These are phyloP conservation scores for Drosophila cracens DNA, from an alignment of 2,888 invertebrate genomes.

Conservation along the genomic window DNA sequence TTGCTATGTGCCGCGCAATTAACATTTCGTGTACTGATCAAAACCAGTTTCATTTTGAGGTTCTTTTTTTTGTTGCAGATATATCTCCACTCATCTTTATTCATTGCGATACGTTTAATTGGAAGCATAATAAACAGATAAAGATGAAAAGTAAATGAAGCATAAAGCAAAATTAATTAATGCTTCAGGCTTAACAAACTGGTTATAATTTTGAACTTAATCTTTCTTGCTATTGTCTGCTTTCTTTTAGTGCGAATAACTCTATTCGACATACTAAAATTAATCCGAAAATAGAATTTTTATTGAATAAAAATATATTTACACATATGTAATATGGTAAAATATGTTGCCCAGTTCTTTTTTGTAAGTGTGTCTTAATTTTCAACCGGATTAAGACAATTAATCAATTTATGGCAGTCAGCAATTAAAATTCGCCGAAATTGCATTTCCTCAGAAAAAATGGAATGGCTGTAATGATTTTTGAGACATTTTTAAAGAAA, in stretches of 20 bases:
- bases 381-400: constrained; percentile 12
- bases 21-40: neutral
- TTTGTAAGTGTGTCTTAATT: neutral
- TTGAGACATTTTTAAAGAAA: neutral
- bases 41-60: constrained; percentile 17
- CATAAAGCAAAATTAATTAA: neutral
- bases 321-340: neutral
- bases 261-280: neutral
- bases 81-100: constrained; percentile 19
- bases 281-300: neutral
- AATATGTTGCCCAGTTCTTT: neutral
- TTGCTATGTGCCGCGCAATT: constrained; percentile 2
- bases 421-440: constrained; percentile 16
- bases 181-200: neutral
- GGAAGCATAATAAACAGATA: neutral
- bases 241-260: neutral
- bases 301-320: no score
- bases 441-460: neutral
- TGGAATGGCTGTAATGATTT: neutral
- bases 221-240: neutral
- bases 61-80: neutral
- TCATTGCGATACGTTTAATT: constrained; percentile 7
- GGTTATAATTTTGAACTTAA: neutral
- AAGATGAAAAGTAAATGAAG: neutral
- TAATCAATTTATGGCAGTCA: constrained; percentile 1